Evolutionary conservation across 2,797 vertebrate species (phyloP).

Genomic region (Darevskia nairensis): DNA sequence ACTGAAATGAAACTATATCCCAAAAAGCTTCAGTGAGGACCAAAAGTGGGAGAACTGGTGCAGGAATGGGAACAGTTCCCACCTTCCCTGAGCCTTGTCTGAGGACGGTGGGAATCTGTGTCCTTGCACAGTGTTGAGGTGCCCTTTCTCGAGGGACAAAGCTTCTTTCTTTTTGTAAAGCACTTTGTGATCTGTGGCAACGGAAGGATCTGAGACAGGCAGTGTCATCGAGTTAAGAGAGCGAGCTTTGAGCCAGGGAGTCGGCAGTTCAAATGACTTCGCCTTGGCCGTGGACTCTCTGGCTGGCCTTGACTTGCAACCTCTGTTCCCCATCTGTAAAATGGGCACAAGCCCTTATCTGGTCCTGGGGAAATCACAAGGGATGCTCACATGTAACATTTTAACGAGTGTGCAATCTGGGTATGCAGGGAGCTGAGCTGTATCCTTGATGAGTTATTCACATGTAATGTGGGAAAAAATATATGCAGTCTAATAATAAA

Average conservation of each 20-base stretch:
- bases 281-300: not conserved
- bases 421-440: no score
- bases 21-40: not conserved
- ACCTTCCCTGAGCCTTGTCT: no score
- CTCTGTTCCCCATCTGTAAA: not conserved
- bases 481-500: no score
- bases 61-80: no score
- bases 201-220: not conserved
- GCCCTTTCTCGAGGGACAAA: not conserved
- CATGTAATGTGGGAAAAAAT: no score
- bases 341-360: not conserved
- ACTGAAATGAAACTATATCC: no score
- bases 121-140: no score
- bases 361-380: no score
- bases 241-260: not conserved
- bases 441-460: no score
- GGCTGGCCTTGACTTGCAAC: not conserved
- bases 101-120: no score
- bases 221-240: not conserved
- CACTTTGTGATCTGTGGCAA: conserved; percentile 16
- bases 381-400: no score
- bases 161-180: not conserved
- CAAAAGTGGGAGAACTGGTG: not conserved
- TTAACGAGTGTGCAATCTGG: no score
- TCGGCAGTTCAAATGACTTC: not conserved